phyloP scores from a whole-genome alignment of 92 coral and sea anemone genomes.

The Muricea muricata region DNA sequence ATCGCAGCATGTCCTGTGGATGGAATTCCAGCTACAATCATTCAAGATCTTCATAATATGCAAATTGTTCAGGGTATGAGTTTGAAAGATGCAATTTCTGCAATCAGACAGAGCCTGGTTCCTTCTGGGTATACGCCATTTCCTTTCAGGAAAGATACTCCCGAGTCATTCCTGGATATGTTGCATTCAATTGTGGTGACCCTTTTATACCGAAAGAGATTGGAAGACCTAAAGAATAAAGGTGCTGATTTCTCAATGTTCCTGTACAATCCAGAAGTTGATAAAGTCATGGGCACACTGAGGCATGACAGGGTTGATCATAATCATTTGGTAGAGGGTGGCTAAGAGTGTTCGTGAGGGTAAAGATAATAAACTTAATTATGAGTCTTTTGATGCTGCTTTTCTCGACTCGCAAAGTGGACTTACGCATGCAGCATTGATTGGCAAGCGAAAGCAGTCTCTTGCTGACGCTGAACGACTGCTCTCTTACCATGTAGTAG shows the following conservation, averaged over 20 bases:
- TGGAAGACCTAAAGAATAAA: slow-evolving; percentile 22
- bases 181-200: slow-evolving; percentile 48
- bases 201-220: slow-evolving; percentile 1
- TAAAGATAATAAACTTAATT: slow-evolving; percentile 27
- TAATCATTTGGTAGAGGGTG: neutral
- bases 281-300: slow-evolving; percentile 37
- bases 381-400: slow-evolving; percentile 72
- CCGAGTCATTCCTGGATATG: slow-evolving; percentile 61
- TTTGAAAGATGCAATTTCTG: slow-evolving; percentile 52
- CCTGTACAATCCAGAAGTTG: slow-evolving; percentile 57
- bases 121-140: slow-evolving; percentile 59
- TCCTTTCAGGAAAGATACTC: slow-evolving; percentile 54
- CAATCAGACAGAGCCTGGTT: slow-evolving; percentile 46
- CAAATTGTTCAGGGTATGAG: slow-evolving; percentile 24
- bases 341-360: slow-evolving; percentile 51
- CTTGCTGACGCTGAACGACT: slow-evolving; percentile 35
- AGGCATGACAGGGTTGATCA: slow-evolving; percentile 49
- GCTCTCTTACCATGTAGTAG: slow-evolving; percentile 24
- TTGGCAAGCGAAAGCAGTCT: slow-evolving; percentile 42
- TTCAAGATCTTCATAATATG: slow-evolving; percentile 32
- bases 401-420: slow-evolving; percentile 46
- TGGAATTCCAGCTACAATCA: slow-evolving; percentile 43
- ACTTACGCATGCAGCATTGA: slow-evolving; percentile 43
- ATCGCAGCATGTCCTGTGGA: too few species aligned
- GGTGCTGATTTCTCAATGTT: slow-evolving; percentile 44